Conservation (phyloP, 2,888 invertebrate species). For the Syrista parreyssii region DNA sequence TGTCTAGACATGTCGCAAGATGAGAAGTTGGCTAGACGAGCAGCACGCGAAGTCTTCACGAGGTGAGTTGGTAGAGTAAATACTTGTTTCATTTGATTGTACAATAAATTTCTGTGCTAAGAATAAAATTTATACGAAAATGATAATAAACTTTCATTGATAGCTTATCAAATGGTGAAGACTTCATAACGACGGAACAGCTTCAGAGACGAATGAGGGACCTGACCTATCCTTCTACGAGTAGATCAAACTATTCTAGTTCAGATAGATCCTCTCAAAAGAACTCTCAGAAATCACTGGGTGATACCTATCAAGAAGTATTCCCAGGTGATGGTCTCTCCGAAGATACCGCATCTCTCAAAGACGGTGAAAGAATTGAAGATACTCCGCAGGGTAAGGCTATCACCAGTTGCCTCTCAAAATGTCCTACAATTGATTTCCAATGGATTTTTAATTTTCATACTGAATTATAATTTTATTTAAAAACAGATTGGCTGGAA, state of each 20-base stretch:
- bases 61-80: constrained; percentile 67
- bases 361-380: constrained; percentile 39
- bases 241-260: constrained; percentile 24
- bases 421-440: constrained; percentile 44
- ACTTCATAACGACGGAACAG: constrained; percentile 87
- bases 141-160: constrained; percentile 19
- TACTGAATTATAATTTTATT: constrained; percentile 2
- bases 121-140: not conserved
- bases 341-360: constrained; percentile 37
- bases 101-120: constrained; percentile 3
- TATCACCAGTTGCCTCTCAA: constrained; percentile 32
- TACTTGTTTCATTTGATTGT: not conserved
- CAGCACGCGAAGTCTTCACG: constrained; percentile 89
- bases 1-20: constrained; percentile 87
- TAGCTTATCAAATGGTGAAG: constrained; percentile 86
- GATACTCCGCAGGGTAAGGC: constrained; percentile 40
- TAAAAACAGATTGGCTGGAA: constrained; percentile 43
- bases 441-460: constrained; percentile 7
- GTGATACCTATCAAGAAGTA: constrained; percentile 39
- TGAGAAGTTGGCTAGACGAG: constrained; percentile 88
- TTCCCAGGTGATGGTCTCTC: constrained; percentile 45
- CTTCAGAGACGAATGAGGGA: constrained; percentile 80
- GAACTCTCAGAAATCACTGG: constrained; percentile 40
- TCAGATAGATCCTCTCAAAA: constrained; percentile 27
- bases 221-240: constrained; percentile 55